Evolutionary conservation across 2,797 vertebrate genomes (phyloP).

Genomic region (Denticeps clupeoides): DNA sequence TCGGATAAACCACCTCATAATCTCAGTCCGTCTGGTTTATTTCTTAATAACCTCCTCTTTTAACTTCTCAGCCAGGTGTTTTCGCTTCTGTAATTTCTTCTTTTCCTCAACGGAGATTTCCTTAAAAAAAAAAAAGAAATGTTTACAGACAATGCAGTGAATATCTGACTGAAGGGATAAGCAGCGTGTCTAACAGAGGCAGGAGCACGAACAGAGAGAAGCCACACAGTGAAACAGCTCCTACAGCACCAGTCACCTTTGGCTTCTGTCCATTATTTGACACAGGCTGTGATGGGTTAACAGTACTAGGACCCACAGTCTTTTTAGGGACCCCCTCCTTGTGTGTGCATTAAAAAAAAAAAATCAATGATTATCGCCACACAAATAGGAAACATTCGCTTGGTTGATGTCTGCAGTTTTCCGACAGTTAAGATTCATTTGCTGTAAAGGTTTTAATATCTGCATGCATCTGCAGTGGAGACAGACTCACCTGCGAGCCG

Average conservation of each 20-base stretch:
- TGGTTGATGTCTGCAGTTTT: neutral
- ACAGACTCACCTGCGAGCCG: slow-evolving; percentile 25
- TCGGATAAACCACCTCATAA: too few relatives aligned
- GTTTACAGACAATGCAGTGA: neutral
- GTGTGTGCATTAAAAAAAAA: slow-evolving; percentile 8
- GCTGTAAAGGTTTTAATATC: too few relatives aligned
- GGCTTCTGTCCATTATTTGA: slow-evolving; percentile 12
- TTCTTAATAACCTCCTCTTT: slow-evolving; percentile 97
- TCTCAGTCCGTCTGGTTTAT: too few relatives aligned
- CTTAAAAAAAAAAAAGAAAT: slow-evolving; percentile 38
- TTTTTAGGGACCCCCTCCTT: slow-evolving; percentile 16
- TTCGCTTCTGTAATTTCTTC: slow-evolving; percentile 84
- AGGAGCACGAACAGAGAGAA: neutral
- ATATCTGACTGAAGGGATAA: neutral
- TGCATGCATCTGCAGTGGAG: too few relatives aligned
- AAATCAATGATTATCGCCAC: neutral
- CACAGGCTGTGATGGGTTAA: slow-evolving; percentile 11
- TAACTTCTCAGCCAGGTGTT: slow-evolving; percentile 88
- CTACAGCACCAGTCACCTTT: slow-evolving; percentile 26
- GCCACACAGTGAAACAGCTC: neutral
- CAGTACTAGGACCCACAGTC: slow-evolving; percentile 8
- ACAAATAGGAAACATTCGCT: neutral
- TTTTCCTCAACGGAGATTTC: slow-evolving; percentile 81
- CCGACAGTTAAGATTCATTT: too few relatives aligned
- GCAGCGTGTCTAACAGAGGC: neutral